Evolutionary conservation across 2,888 invertebrate genomes (phyloP).

Genomic region (Drosophila leonis): DNA sequence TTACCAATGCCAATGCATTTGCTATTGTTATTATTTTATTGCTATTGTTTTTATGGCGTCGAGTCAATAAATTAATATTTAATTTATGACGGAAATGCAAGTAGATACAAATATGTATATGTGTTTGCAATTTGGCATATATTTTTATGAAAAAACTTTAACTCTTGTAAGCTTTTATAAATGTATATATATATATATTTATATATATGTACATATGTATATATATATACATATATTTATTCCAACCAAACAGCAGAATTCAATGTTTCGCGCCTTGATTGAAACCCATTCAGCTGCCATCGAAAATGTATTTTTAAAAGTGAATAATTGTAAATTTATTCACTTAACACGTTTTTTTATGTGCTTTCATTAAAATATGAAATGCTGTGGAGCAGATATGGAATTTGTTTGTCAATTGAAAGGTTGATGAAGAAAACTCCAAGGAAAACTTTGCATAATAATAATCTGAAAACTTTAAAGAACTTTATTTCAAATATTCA

Average conservation of each 20-base stretch:
- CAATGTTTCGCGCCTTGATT: slow-evolving; percentile 58
- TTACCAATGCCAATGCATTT: slow-evolving; percentile 52
- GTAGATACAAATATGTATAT: slow-evolving; percentile 11
- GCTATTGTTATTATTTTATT: slow-evolving; percentile 17
- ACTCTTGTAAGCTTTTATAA: background rate
- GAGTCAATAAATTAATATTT: slow-evolving; percentile 69
- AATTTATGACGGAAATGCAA: slow-evolving; percentile 53
- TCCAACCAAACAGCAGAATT: slow-evolving; percentile 35
- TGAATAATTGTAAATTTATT: slow-evolving; percentile 31
- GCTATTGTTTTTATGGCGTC: slow-evolving; percentile 14
- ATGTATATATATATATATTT: background rate
- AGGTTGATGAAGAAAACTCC: background rate
- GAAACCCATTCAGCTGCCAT: background rate
- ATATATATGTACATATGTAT: background rate
- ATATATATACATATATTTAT: background rate
- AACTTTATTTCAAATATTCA: background rate
- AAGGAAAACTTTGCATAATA: background rate
- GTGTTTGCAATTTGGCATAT: background rate
- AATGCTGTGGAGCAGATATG: background rate
- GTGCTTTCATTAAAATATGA: background rate
- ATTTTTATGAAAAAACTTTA: background rate
- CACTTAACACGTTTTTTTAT: slow-evolving; percentile 1
- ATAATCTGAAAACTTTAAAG: background rate
- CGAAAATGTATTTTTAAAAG: slow-evolving; percentile 17
- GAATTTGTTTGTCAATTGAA: background rate